These are phyloP conservation scores for Tamandua tetradactyla DNA, from an alignment of 2,797 vertebrate species.

Conservation along the genomic window DNA sequence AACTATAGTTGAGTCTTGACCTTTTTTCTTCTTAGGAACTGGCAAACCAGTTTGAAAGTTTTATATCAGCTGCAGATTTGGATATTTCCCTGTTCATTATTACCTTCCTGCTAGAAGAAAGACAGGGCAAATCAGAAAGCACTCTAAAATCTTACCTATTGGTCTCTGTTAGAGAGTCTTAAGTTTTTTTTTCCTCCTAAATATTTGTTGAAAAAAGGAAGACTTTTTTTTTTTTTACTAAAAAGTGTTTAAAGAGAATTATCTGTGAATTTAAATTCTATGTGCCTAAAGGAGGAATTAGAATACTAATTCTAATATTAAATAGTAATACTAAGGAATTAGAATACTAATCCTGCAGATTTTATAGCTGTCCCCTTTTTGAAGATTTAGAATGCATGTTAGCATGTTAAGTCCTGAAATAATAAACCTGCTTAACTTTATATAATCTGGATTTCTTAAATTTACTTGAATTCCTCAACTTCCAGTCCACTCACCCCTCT, in stretches of 20 bases:
- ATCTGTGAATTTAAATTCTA: constrained; percentile 1
- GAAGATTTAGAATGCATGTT: background rate
- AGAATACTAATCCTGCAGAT: background rate
- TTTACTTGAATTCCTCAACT: background rate
- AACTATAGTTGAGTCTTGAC: background rate
- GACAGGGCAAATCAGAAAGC: background rate
- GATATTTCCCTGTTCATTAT: background rate
- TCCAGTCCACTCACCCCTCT: background rate
- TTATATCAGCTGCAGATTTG: background rate
- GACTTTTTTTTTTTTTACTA: background rate
- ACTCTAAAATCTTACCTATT: background rate
- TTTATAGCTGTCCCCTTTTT: background rate
- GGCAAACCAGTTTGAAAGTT: background rate
- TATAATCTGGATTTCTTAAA: constrained; percentile 35
- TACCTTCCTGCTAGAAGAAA: background rate
- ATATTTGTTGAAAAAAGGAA: constrained; percentile 23
- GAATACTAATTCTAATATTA: background rate
- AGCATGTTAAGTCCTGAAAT: background rate
- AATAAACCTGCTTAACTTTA: background rate
- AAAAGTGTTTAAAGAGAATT: background rate
- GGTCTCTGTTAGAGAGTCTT: background rate
- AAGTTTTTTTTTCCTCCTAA: background rate
- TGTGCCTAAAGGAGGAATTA: background rate
- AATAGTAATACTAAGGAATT: background rate
- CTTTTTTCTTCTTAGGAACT: background rate